These are phyloP conservation scores for Ceramica pisi DNA, from an alignment of 2,888 invertebrate genomes.

Conservation along the genomic window DNA sequence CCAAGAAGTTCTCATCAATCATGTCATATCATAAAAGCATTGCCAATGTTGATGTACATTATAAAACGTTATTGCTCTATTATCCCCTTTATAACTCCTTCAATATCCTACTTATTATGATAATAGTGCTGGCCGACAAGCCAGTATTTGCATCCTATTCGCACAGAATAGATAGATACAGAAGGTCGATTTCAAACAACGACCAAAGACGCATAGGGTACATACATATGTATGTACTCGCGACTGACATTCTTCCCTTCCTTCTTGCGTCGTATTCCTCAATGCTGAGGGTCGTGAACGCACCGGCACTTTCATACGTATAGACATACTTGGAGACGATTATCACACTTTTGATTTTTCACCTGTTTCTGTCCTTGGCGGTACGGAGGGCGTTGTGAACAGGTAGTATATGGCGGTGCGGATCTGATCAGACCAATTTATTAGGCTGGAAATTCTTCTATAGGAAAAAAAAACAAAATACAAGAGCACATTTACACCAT, in stretches of 20 bases:
- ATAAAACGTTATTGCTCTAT: slow-evolving; percentile 16
- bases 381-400: no score
- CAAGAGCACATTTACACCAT: no score
- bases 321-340: no score
- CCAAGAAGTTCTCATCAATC: slow-evolving; percentile 49
- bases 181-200: not conserved
- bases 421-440: no score
- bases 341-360: no score
- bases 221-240: not conserved
- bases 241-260: not conserved
- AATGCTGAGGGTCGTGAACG: no score
- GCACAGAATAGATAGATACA: not conserved
- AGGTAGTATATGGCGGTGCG: no score
- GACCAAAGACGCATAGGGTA: not conserved
- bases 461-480: no score
- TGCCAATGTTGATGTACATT: slow-evolving; percentile 27
- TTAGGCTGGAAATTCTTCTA: no score
- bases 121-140: slow-evolving; percentile 42
- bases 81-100: slow-evolving; percentile 45
- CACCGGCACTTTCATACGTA: no score
- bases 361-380: no score
- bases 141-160: slow-evolving; percentile 41
- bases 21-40: slow-evolving; percentile 35
- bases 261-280: no score
- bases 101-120: slow-evolving; percentile 51